Percentiles rank a stretch among this genome's conserved stretches.
Evolutionary conservation across 2,113 vertebrate species (phyloP).

Genomic region (Microcebus murinus): DNA sequence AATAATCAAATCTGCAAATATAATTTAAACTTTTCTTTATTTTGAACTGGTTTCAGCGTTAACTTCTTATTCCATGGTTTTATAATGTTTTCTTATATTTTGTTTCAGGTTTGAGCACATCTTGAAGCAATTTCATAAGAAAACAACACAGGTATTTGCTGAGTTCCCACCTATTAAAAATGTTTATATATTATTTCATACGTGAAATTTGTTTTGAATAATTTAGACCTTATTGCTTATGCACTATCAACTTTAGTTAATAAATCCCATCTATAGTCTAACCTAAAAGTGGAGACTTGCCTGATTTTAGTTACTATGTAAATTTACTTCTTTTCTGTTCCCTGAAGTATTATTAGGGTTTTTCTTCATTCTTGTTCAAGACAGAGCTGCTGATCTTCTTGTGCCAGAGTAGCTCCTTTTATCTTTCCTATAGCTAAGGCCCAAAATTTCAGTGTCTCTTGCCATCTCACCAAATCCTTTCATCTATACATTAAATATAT

Average conservation of each 20-base stretch:
- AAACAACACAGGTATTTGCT: not conserved
- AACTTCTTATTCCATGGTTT: not conserved
- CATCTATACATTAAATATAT: too few relatives aligned
- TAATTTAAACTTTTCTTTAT: not conserved
- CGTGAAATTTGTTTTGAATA: not conserved
- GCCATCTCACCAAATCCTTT: too few relatives aligned
- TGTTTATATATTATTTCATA: not conserved
- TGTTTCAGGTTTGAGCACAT: not conserved
- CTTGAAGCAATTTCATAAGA: not conserved
- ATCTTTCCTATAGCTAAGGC: too few relatives aligned
- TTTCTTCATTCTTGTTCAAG: too few relatives aligned
- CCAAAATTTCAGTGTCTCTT: too few relatives aligned
- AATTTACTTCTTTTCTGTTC: too few relatives aligned
- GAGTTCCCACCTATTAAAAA: not conserved
- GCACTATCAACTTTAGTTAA: not conserved
- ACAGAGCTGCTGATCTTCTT: too few relatives aligned
- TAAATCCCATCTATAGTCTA: not conserved
- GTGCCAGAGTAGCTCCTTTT: too few relatives aligned
- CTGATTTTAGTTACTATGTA: not conserved
- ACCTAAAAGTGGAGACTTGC: not conserved
- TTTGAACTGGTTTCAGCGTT: not conserved
- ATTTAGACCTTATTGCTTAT: not conserved
- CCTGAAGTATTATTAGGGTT: too few relatives aligned
- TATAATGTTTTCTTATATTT: not conserved
- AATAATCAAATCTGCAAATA: not conserved